Percentiles rank a stretch among this genome's conserved stretches.
Evolutionary conservation across 1,140 invertebrate species (phyloP).

Genomic region (Armadillidium nasatum): DNA sequence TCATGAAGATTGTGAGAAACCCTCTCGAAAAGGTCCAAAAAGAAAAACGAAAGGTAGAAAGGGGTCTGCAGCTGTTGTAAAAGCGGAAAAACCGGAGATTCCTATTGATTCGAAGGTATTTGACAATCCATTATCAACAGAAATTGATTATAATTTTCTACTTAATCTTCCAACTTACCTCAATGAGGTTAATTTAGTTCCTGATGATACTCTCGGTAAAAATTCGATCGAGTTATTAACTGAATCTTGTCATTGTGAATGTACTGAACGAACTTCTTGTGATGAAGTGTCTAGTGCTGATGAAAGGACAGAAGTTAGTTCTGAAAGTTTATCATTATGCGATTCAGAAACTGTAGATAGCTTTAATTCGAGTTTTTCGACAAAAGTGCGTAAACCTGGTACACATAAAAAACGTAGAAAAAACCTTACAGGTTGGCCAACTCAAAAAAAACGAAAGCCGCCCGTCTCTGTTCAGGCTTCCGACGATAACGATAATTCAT

Average conservation of each 20-base stretch:
- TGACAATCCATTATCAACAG: conserved; percentile 40
- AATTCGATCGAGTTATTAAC: conserved; percentile 36
- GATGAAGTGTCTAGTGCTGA: conserved; percentile 44
- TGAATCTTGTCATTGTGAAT: conserved; percentile 39
- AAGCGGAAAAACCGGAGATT: conserved; percentile 1
- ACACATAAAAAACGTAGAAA: conserved; percentile 42
- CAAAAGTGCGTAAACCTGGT: conserved; percentile 24
- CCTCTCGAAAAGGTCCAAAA: conserved; percentile 25
- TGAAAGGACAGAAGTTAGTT: conserved; percentile 43
- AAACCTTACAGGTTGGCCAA: conserved; percentile 44
- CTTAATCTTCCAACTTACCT: conserved; percentile 33
- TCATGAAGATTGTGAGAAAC: conserved; percentile 13
- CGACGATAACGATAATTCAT: conserved; percentile 42
- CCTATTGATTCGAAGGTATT: conserved; percentile 37
- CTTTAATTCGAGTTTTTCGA: conserved; percentile 32
- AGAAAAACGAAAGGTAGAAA: conserved; percentile 36
- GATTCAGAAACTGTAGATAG: conserved; percentile 44
- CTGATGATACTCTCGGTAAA: conserved; percentile 34
- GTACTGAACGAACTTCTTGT: conserved; percentile 39
- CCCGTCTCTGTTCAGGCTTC: conserved; percentile 35
- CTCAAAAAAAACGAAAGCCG: conserved; percentile 33
- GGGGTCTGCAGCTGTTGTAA: conserved; percentile 24
- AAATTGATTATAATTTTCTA: conserved; percentile 40
- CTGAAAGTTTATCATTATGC: conserved; percentile 41
- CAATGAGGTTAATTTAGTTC: conserved; percentile 29